Conservation (phyloP, 2,113 vertebrate genomes). For the Lophius piscatorius region DNA sequence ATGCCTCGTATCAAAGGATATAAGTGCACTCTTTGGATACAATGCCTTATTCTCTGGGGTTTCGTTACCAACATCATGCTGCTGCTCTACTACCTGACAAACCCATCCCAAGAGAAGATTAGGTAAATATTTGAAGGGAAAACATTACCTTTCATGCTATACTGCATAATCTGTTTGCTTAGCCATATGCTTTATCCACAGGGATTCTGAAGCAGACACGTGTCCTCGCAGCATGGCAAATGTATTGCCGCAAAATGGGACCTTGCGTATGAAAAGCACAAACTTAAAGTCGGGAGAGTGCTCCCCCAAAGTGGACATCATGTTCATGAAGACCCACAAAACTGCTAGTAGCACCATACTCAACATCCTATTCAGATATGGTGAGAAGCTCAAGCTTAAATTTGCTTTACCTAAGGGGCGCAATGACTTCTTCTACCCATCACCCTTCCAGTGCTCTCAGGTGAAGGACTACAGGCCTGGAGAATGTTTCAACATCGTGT, state of each 20-base stretch:
- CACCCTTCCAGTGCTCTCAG: slow-evolving; percentile 84
- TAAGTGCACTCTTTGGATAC: slow-evolving; percentile 77
- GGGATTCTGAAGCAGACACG: slow-evolving; percentile 67
- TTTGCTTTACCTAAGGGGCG: slow-evolving; percentile 91
- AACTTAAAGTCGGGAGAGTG: slow-evolving; percentile 57
- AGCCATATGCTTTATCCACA: slow-evolving; percentile 51
- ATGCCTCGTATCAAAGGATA: slow-evolving; percentile 66
- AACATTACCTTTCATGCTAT: not conserved
- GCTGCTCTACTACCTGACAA: slow-evolving; percentile 82
- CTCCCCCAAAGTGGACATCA: slow-evolving; percentile 82
- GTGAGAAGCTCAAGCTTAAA: slow-evolving; percentile 87
- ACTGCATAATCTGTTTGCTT: not conserved
- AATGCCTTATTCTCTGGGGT: slow-evolving; percentile 82
- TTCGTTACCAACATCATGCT: slow-evolving; percentile 86
- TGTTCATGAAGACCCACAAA: slow-evolving; percentile 99
- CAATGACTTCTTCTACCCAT: slow-evolving; percentile 93
- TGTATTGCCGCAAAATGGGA: accelerated
- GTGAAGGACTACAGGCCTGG: slow-evolving; percentile 89
- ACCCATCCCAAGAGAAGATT: slow-evolving; percentile 71
- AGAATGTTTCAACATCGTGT: slow-evolving; percentile 90
- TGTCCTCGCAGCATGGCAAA: slow-evolving; percentile 71
- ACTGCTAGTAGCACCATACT: slow-evolving; percentile 95
- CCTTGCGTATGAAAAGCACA: not conserved
- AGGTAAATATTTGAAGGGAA: slow-evolving; percentile 63
- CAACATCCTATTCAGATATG: slow-evolving; percentile 95